phyloP scores from a whole-genome alignment of 2,797 vertebrate species.

The Pangasius krempfi region DNA sequence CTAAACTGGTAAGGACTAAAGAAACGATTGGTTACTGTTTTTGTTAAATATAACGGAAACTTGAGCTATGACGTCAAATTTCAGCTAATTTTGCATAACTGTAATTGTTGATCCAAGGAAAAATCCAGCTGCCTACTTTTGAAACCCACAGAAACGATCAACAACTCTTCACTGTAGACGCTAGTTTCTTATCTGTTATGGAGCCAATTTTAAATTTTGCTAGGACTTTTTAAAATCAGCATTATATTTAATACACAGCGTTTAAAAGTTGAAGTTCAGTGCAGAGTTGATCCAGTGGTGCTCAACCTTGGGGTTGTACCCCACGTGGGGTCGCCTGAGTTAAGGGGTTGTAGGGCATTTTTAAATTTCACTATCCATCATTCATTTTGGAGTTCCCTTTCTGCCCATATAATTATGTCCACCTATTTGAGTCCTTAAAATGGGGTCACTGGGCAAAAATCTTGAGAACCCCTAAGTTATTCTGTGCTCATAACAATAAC shows the following conservation, averaged over 20 bases:
- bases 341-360: not conserved
- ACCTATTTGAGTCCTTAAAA: not conserved
- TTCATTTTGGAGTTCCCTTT: not conserved
- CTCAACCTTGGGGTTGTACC: not conserved
- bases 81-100: not conserved
- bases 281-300: not conserved
- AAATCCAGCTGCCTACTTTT: not conserved
- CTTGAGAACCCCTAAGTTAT: not conserved
- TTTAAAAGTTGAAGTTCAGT: not conserved
- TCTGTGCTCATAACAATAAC: not conserved
- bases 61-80: not conserved
- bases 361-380: not conserved
- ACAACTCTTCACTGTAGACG: not conserved
- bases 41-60: not conserved
- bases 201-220: not conserved
- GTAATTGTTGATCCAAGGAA: not conserved
- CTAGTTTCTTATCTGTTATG: not conserved
- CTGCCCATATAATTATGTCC: not conserved
- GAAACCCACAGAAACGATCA: not conserved
- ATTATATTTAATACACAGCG: not conserved
- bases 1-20: not conserved
- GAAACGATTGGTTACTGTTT: not conserved
- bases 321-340: not conserved
- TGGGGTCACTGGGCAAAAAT: not conserved
- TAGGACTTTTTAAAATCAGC: not conserved